Base-by-base conservation (phyloP, 1,140 invertebrate genomes). In the Leptopilina clavipes region DNA sequence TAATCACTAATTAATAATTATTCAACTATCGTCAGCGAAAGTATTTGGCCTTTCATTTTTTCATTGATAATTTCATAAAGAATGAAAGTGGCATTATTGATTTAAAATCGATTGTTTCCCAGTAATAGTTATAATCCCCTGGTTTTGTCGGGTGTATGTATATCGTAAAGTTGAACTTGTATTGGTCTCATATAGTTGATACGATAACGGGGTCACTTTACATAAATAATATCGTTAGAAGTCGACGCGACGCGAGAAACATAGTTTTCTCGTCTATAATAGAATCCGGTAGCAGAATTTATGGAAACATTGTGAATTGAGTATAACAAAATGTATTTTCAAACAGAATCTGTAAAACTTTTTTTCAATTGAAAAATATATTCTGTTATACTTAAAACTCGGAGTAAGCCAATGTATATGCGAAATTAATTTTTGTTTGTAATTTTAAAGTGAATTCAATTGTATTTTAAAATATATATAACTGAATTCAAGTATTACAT, bases 171-270 rank as follows among this genome's bases (percentile, higher is more conserved):
- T 59, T 59, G 19, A 25, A 12, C 56, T 1, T 59, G 56, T 22
- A 10, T 14, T 25, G 56, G 56, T 22, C 44, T 22, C 22, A 59
- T 59, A 59, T 59, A 59, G 17, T 31, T 59, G 2, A 59, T 22
- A 10, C 19, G 56, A 59, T 59, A 59, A 65, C 14, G 59, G n/a
- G 59, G 59, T 65, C 59, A 65, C 12, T 65, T 31, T 31, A 31
- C 19, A 65, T 65, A 65, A 65, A 65, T 31, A 65, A 65, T 65
- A 22, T 31, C 22, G 59, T 65, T 31, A 25, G 25, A 31, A 65
- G 12, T 65, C 12, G 59, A 37, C 59, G 25, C 12, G 59, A 37
- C 59, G 25, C 59, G 59, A 65, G 59, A 65, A n/a, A 31, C 59
- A 37, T 8, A 31, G 25, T 31, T 65, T 65, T 59, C 54, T 22